Evolutionary conservation across 1,140 invertebrate species (phyloP).

Genomic region (Magallana angulata): DNA sequence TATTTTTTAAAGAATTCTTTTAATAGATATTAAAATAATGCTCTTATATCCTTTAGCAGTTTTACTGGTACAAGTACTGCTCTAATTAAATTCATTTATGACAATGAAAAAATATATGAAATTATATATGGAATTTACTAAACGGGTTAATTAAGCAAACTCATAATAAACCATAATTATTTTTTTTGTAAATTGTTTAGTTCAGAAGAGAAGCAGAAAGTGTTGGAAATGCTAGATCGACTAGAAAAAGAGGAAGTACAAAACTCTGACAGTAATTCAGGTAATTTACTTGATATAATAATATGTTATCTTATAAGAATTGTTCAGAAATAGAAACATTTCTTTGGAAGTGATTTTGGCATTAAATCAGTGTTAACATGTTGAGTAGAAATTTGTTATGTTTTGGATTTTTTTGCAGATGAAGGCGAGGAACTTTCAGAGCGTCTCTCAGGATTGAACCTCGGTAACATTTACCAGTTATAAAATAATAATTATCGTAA

Average conservation of each 20-base stretch:
- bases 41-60: neutral
- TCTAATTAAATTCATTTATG: no score
- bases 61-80: neutral
- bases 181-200: slow-evolving; percentile 50
- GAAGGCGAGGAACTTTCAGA: slow-evolving; percentile 62
- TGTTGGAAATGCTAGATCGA: slow-evolving; percentile 72
- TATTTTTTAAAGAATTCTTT: slow-evolving; percentile 8
- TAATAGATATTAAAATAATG: neutral
- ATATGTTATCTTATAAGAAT: neutral
- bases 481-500: no score
- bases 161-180: no score
- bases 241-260: slow-evolving; percentile 63
- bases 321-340: neutral
- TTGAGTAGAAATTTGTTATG: no score
- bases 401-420: slow-evolving; percentile 51
- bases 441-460: slow-evolving; percentile 67
- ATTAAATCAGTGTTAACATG: no score
- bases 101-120: no score
- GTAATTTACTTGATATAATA: slow-evolving; percentile 41
- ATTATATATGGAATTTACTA: no score
- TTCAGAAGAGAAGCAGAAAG: slow-evolving; percentile 70
- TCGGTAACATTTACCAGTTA: slow-evolving; percentile 58
- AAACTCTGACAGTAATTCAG: slow-evolving; percentile 62
- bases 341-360: neutral
- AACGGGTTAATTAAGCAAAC: no score